Evolutionary conservation across 1,140 invertebrate genomes (phyloP).

Genomic region (Brachionus calyciflorus): DNA sequence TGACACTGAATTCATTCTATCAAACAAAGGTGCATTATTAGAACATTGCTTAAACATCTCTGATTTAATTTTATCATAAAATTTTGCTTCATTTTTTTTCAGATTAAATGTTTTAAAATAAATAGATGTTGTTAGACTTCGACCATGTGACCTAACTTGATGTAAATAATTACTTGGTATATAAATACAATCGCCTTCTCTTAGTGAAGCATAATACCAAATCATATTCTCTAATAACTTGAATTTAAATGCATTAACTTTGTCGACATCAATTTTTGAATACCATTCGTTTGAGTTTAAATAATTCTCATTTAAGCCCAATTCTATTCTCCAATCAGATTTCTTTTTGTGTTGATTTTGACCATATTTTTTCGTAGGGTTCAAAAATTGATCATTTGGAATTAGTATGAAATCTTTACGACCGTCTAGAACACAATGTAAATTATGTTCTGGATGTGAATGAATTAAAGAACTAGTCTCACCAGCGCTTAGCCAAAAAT

Average conservation of each 20-base stretch:
- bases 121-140: constrained; percentile 55
- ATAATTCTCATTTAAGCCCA: constrained; percentile 41
- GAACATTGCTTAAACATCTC: constrained; percentile 14
- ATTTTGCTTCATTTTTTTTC: background rate
- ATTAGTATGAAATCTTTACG: constrained; percentile 57
- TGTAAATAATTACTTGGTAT: constrained; percentile 59
- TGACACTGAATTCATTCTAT: background rate
- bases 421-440: constrained; percentile 59
- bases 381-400: constrained; percentile 49
- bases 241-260: constrained; percentile 56
- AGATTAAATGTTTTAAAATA: constrained; percentile 38
- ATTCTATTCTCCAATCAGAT: constrained; percentile 36
- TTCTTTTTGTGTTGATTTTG: constrained; percentile 53
- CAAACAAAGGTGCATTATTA: constrained; percentile 30
- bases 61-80: background rate
- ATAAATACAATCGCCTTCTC: constrained; percentile 58
- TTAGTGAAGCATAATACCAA: constrained; percentile 56
- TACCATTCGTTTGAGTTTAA: constrained; percentile 54
- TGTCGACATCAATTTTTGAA: constrained; percentile 56
- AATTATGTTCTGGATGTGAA: constrained; percentile 56
- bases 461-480: constrained; percentile 56
- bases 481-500: constrained; percentile 59
- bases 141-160: constrained; percentile 58
- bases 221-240: constrained; percentile 51
- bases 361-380: constrained; percentile 52